Evolutionary conservation across 2,888 invertebrate genomes (phyloP), one percentile per base, ranked within the genome.

Genomic region (Pristionchus mayeri): DNA sequence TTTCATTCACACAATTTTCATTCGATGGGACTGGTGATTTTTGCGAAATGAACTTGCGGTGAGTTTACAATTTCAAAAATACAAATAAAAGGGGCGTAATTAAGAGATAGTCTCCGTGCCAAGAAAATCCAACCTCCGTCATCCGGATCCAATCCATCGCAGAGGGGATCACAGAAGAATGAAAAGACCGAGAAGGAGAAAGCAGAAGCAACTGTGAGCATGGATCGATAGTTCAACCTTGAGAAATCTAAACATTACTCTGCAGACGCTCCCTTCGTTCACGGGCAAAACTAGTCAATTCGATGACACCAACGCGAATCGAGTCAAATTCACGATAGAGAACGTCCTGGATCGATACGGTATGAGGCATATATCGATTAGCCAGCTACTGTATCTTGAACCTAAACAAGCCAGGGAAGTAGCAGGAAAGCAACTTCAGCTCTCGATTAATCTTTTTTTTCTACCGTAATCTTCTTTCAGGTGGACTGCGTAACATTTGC

Each of bases 341-440:
- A 67, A 67, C 37, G 67, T 67, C 4, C 67, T 67, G 37, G 67
- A 67, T 67, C 67, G 67, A 37, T 67, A 67, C 67, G 67, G 67
- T 67, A 37, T 11, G 67, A n/a, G 3, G 67, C 16, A 9, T 3
- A 34, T 6, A 37, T 40, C 67, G 67, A 18, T 24, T 24, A 2
- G n/a, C n/a, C n/a, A n/a, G n/a, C 48, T 11, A 48, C 48, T 16
- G 48, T 48, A 48, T 48, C 48, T 48, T 11, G 16, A 48, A 48
- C 16, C 9, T 48, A 48, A 48, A 48, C 16, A 16, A 48, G 11
- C 16, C 16, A 48, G 11, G 9, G 9, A 9, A 11, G 11, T 48
- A 48, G 11, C 9, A 11, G 48, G 9, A 48, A 11, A 48, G 11
- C 16, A 16, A 48, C 11, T 48, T 48, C 48, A 48, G 16, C 48